phyloP scores from a whole-genome alignment of 2,113 vertebrate genomes.

The Hippocampus comes region DNA sequence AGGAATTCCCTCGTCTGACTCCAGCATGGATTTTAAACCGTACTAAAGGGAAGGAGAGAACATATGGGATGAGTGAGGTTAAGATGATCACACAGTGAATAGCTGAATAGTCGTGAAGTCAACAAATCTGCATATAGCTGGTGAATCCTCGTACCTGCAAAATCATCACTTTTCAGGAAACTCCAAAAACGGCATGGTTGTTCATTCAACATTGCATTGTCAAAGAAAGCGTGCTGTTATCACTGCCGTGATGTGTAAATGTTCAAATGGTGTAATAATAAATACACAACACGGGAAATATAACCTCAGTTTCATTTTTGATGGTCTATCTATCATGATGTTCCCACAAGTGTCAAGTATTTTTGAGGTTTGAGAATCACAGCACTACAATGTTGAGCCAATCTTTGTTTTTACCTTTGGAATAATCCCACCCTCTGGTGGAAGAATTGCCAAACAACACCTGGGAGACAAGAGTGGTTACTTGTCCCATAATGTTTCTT shows the following conservation, averaged over 20 bases:
- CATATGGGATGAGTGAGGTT: neutral
- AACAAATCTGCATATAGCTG: neutral
- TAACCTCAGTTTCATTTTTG: neutral
- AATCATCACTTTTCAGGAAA: no score
- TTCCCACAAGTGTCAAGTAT: no score
- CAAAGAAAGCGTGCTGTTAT: no score
- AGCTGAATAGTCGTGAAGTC: neutral
- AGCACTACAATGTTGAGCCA: neutral
- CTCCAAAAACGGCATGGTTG: no score
- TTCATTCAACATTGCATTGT: no score
- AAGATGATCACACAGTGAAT: neutral
- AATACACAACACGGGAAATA: no score
- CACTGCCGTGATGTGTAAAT: no score
- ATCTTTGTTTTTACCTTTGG: neutral
- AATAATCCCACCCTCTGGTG: constrained; percentile 22
- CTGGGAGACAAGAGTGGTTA: neutral
- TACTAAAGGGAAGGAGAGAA: constrained; percentile 60
- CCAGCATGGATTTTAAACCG: constrained; percentile 86
- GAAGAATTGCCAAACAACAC: constrained; percentile 8
- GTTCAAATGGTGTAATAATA: no score
- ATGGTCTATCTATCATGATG: no score
- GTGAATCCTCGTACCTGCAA: no score
- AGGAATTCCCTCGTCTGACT: constrained; percentile 79
- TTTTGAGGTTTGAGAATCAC: no score
- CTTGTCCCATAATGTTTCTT: no score